Base-by-base conservation (phyloP, 2,888 invertebrate species). In the Meteorus cinctellus region DNA sequence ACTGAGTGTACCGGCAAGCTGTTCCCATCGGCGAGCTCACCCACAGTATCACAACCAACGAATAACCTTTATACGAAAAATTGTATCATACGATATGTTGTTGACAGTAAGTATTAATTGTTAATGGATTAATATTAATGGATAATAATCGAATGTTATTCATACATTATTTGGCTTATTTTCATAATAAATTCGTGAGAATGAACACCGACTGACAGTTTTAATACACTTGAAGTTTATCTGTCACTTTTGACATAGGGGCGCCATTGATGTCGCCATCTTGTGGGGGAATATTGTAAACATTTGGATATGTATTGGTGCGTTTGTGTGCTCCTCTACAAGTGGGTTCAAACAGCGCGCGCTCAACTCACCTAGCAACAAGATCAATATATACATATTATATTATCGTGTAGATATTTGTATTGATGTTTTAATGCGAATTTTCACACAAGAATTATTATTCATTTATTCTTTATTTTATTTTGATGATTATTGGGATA, bases 1-100 rank as follows among this genome's bases (percentile, higher is more conserved):
- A 87, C 88, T 88, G 87, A 85, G 82, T 84, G 86, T 86, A 83
- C 87, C 89, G 88, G 87, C 85, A 83, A 87, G 88, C 87, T 83
- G 85, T 87, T 88, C 88, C 84, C 84, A 82, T 82, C 83, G 84
- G 84, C 88, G 87, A 87, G 86, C 88, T 86, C 88, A 86, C 87
- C 86, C 87, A 85, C 84, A 82, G 78, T 72, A 27, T 27, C 8
- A 41, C 41, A 34, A 34, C 48, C 36, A 14, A 19, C 59, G 41
- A 62, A 72, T 62, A 41, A 41, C 27, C 16, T 10, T 62, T 41
- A 41, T 62, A 14, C 36, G n/a, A 60, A 8, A 48, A 19, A 24
- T 24, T 29, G 2, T 27, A 45, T 55, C 34, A n/a, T n/a, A 31
- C 55, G 55, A 67, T 12, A 10, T n/a, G 51, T 48, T 34, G 29